phyloP scores from a whole-genome alignment of 1,140 invertebrate genomes.

The Phymastichus coffea region DNA sequence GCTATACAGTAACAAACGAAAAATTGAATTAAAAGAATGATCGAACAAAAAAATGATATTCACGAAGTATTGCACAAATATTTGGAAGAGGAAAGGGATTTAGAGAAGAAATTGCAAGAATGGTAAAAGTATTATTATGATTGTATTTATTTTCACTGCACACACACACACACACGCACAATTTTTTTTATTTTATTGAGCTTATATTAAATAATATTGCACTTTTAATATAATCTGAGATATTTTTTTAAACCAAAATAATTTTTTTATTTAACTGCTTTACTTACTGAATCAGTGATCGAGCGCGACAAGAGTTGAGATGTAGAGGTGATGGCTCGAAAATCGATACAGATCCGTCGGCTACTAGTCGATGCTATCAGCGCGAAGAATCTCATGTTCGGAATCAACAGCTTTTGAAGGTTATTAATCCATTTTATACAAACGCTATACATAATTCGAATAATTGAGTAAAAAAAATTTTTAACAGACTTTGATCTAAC shows the following conservation, averaged over 20 bases:
- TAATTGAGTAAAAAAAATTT: conserved; percentile 18
- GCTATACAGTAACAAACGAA: background rate
- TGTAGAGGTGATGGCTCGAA: conserved; percentile 16
- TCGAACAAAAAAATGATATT: conserved; percentile 14
- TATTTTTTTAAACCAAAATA: no score
- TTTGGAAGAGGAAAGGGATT: conserved; percentile 32
- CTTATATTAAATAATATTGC: conserved; percentile 4
- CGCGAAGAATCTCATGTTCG: conserved; percentile 35
- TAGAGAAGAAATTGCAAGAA: conserved; percentile 38
- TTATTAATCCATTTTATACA: conserved; percentile 35
- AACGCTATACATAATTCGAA: conserved; percentile 15
- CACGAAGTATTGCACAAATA: conserved; percentile 33
- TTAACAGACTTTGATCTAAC: no score
- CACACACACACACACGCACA: no score
- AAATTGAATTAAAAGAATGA: conserved; percentile 23
- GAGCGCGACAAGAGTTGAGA: conserved; percentile 27
- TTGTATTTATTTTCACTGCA: no score
- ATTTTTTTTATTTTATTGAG: background rate
- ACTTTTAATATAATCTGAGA: no score
- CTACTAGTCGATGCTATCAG: conserved; percentile 33
- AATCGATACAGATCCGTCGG: conserved; percentile 19
- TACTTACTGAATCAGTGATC: no score
- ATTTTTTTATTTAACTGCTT: no score
- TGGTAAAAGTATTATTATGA: conserved; percentile 31
- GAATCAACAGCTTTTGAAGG: conserved; percentile 48